phyloP scores from a whole-genome alignment of 1,140 invertebrate species.

The Heliothis subflexa region DNA sequence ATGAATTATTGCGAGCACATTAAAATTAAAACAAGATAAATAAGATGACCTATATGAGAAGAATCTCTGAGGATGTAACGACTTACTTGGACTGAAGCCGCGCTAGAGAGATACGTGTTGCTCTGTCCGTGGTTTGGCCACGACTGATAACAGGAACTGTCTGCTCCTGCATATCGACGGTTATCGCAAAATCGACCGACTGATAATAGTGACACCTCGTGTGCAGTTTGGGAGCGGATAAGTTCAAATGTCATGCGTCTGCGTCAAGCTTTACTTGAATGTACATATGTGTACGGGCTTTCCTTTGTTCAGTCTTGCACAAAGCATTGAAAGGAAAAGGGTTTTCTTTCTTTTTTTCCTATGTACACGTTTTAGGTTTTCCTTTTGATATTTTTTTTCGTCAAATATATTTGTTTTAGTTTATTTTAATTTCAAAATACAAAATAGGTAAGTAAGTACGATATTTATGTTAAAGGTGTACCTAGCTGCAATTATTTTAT shows the following conservation, averaged over 20 bases:
- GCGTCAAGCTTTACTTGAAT: too few relatives aligned
- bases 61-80: neutral
- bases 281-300: too few relatives aligned
- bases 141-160: conserved; percentile 15
- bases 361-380: too few relatives aligned
- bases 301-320: too few relatives aligned
- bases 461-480: too few relatives aligned
- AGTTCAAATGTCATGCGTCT: neutral
- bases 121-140: neutral
- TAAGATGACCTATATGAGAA: neutral
- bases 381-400: too few relatives aligned
- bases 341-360: too few relatives aligned
- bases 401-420: too few relatives aligned
- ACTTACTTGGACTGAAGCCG: conserved; percentile 17
- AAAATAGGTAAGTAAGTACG: too few relatives aligned
- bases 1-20: neutral
- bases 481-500: too few relatives aligned
- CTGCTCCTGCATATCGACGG: conserved; percentile 6
- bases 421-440: too few relatives aligned
- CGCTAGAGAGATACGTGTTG: neutral
- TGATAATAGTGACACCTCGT: conserved; percentile 7
- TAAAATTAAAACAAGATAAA: neutral
- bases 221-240: conserved; percentile 1
- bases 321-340: too few relatives aligned
- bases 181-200: conserved; percentile 3